Evolutionary conservation across 2,113 vertebrate species (phyloP).

Genomic region (Tupaia chinensis): DNA sequence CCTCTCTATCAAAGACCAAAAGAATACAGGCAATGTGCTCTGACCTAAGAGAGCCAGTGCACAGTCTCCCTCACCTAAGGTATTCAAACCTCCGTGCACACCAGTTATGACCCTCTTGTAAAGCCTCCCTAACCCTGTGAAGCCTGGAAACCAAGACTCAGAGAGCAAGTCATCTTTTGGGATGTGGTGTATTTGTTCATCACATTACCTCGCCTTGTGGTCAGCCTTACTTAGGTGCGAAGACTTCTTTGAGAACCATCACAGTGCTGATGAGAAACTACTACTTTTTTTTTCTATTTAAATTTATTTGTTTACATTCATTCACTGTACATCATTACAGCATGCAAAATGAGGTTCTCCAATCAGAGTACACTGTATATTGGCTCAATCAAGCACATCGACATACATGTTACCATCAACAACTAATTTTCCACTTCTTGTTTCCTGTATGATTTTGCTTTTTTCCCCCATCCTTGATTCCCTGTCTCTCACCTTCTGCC

Average conservation of each 20-base stretch:
- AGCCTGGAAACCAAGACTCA: background rate
- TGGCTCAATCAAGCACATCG: too few species aligned
- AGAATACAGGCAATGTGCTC: background rate
- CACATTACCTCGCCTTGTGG: background rate
- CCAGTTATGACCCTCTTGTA: background rate
- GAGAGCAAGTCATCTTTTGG: background rate
- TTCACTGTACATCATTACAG: too few species aligned
- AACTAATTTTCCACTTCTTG: too few species aligned
- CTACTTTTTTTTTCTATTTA: too few species aligned
- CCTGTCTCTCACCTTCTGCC: too few species aligned
- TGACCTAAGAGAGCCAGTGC: fast-evolving
- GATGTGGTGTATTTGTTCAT: background rate
- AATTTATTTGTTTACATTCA: too few species aligned
- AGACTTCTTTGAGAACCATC: background rate
- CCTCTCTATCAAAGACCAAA: background rate
- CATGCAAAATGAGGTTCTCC: too few species aligned
- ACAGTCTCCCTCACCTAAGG: background rate
- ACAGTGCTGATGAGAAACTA: background rate
- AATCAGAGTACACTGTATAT: too few species aligned
- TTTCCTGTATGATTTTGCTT: too few species aligned
- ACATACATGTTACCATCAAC: too few species aligned
- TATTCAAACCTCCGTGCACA: background rate
- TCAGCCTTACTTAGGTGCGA: background rate
- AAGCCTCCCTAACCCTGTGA: background rate
- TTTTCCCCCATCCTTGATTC: too few species aligned